A percentile compares a stretch with the other conserved stretches of the same genome.
phyloP scores from a whole-genome alignment of 2,888 invertebrate species.

The Hyalella azteca region DNA sequence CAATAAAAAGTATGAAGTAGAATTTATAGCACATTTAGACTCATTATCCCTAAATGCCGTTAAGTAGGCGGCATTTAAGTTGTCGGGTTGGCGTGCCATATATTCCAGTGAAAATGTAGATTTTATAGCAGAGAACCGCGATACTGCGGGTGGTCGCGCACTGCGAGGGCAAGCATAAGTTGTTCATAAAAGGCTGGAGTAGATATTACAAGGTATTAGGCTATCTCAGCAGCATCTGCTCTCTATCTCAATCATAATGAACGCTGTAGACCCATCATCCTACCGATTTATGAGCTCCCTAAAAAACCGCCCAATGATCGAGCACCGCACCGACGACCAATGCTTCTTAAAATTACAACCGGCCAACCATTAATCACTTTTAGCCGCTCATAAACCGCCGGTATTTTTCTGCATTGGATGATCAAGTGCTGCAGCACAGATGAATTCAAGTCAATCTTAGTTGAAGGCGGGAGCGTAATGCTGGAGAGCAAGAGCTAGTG shows the following conservation, averaged over 20 bases:
- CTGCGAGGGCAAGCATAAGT: conserved; percentile 3
- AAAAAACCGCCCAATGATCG: conserved; percentile 6
- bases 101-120: neutral
- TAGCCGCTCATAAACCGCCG: neutral
- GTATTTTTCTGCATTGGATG: neutral
- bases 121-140: neutral
- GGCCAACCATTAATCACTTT: neutral
- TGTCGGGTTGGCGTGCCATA: neutral
- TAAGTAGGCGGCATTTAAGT: neutral
- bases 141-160: neutral
- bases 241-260: conserved; percentile 30
- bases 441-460: neutral
- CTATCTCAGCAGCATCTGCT: conserved; percentile 29
- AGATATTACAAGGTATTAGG: conserved; percentile 27
- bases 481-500: neutral
- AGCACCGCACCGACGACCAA: no score
- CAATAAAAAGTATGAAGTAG: no score
- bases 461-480: no score
- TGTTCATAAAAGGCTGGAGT: neutral
- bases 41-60: neutral
- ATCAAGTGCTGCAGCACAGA: neutral
- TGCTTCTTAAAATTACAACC: no score
- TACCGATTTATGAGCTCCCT: conserved; percentile 14
- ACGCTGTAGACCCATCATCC: conserved; percentile 32
- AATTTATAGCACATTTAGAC: no score